Evolutionary conservation across 1,140 invertebrate species (phyloP), one percentile per base, ranked within the genome.

Genomic region (Aphaenogaster floridana): DNA sequence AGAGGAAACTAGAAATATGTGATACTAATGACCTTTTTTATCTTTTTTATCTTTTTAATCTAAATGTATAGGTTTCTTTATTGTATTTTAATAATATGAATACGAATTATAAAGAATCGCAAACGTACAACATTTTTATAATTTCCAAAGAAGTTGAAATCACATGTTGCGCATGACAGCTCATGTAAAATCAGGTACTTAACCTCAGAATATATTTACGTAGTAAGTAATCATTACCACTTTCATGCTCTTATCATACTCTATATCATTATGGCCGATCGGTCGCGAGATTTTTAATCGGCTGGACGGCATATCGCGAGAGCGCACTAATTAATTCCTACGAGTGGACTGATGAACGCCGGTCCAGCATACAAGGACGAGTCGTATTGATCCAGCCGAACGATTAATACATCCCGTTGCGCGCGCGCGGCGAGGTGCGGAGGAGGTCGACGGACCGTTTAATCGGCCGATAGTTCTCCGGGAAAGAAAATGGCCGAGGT

Each of bases 401-500:
- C 59, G 87, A 86, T 86, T 86, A 80, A 77, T 66, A 57, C 74
- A 48, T 86, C 72, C 83, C 77, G 85, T 86, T 86, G 85, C 59
- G 69, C 54, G 54, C 36, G 64, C 52, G n/a, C 72, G 71, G 66
- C 39, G 17, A 64, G 17, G 28, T 9, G 72, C 48, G 57, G 54
- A 69, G 39, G 74, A 63, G 77, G 74, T 90, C 86, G 90, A 86
- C n/a, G 81, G 79, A 88, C 69, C 80, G 86, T 91, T 91, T 91
- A 91, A 91, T 91, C 89, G 86, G 86, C 9, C 39, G 57, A 77
- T 66, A 57, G 57, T 61, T 87, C 54, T 64, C 17, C 59, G 63
- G 17, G 68, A 89, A 87, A 64, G 84, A 89, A 89, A 83, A 91
- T 91, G 78, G 61, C 36, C 74, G 76, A 87, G 87, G 90, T 91